A percentile compares a stretch with the other conserved stretches of the same genome.
phyloP scores from a whole-genome alignment of 2,797 vertebrate genomes.

The Hyperoplus lanceolatus region DNA sequence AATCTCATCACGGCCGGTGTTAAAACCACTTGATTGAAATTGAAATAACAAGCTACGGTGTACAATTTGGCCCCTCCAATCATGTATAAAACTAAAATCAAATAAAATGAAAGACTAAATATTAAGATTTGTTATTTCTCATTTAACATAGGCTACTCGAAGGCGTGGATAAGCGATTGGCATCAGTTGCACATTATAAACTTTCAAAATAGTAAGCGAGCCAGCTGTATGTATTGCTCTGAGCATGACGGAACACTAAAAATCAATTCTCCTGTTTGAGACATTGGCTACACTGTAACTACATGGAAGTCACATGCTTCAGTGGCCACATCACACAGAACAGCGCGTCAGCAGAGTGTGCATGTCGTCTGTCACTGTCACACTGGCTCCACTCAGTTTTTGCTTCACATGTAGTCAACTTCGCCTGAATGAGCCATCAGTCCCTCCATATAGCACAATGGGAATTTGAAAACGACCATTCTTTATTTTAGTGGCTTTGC shows the following conservation, averaged over 20 bases:
- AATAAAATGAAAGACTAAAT: constrained; percentile 2
- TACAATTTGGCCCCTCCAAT: constrained; percentile 10
- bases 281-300: neutral
- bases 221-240: neutral
- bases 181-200: neutral
- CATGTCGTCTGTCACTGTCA: constrained; percentile 50
- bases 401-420: constrained; percentile 48
- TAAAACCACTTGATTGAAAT: constrained; percentile 11
- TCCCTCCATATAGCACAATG: neutral
- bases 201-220: neutral
- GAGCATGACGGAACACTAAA: constrained; percentile 1
- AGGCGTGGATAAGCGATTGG: neutral
- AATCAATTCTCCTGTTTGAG: constrained; percentile 1
- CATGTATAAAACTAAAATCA: neutral
- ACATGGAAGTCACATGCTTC: constrained; percentile 15
- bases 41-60: neutral
- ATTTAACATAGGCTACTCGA: neutral
- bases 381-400: constrained; percentile 47
- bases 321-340: constrained; percentile 23
- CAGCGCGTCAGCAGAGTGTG: constrained; percentile 46
- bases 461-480: neutral
- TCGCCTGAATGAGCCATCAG: constrained; percentile 21
- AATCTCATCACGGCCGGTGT: neutral
- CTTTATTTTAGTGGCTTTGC: neutral
- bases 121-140: neutral